Conservation (phyloP, 2,113 vertebrate species). For the Thunnus maccoyii region DNA sequence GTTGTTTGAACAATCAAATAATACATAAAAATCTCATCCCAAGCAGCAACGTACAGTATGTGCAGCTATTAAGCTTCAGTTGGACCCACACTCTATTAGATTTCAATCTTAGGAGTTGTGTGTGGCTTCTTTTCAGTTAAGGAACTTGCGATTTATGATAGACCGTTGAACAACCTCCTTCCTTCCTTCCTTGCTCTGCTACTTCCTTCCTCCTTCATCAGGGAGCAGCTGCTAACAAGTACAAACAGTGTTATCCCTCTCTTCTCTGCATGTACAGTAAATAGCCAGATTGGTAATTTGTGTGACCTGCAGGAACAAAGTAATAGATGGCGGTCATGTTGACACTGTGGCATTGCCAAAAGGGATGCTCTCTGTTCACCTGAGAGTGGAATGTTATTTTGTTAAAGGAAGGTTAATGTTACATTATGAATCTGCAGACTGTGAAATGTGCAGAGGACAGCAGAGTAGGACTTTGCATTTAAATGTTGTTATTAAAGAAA, state of each 20-base stretch:
- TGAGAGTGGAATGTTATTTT: neutral
- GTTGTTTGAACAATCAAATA: neutral
- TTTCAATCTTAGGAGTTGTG: neutral
- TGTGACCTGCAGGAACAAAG: neutral
- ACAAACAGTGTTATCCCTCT: too few species aligned
- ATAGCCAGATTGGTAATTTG: neutral
- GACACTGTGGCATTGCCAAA: neutral
- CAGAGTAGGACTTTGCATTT: neutral
- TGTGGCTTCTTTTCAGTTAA: too few species aligned
- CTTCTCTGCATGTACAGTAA: too few species aligned
- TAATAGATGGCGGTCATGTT: neutral
- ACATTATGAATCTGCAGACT: slow-evolving; percentile 11
- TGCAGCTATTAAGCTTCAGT: neutral
- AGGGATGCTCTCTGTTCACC: neutral
- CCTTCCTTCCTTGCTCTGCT: too few species aligned
- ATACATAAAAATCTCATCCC: neutral
- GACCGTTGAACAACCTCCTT: too few species aligned
- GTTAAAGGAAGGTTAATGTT: neutral
- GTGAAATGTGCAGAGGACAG: neutral
- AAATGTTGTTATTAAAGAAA: neutral
- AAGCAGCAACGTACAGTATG: neutral
- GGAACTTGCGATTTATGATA: too few species aligned
- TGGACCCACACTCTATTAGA: neutral
- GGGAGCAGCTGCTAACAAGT: too few species aligned
- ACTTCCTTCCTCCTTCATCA: too few species aligned